A percentile compares a stretch with the other conserved stretches of the same genome.
phyloP scores from a whole-genome alignment of 2,113 vertebrate genomes.

The Petaurus breviceps region DNA sequence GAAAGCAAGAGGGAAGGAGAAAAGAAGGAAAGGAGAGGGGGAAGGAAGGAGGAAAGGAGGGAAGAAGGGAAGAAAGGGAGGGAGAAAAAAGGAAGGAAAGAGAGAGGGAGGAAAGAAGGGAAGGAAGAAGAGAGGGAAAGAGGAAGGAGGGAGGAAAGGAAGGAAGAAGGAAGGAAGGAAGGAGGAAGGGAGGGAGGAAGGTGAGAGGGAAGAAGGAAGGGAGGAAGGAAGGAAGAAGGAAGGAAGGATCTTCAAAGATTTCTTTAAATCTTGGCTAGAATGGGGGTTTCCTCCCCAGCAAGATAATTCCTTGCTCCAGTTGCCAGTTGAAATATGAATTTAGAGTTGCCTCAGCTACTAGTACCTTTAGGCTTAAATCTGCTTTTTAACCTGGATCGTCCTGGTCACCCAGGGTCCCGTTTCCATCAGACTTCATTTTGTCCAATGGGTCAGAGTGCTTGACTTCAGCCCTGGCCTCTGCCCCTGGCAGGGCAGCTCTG shows the following conservation, averaged over 20 bases:
- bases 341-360: neutral
- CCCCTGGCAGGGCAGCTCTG: neutral
- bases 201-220: too few species aligned
- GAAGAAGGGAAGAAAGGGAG: too few species aligned
- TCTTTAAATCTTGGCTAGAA: neutral
- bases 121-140: neutral
- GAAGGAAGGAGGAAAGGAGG: too few species aligned
- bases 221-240: too few species aligned
- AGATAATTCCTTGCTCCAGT: neutral
- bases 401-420: neutral
- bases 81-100: rapidly evolving
- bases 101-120: neutral
- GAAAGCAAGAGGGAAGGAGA: neutral
- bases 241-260: neutral
- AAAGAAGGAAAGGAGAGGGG: too few species aligned
- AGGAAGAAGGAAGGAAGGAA: rapidly evolving
- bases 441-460: neutral
- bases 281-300: neutral
- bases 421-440: neutral
- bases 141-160: rapidly evolving
- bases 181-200: too few species aligned
- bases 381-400: neutral
- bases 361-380: neutral
- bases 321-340: neutral
- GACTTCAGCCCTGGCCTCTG: neutral